These are phyloP conservation scores for Ibycter americanus DNA, from an alignment of 2,797 vertebrate genomes.

Conservation along the genomic window DNA sequence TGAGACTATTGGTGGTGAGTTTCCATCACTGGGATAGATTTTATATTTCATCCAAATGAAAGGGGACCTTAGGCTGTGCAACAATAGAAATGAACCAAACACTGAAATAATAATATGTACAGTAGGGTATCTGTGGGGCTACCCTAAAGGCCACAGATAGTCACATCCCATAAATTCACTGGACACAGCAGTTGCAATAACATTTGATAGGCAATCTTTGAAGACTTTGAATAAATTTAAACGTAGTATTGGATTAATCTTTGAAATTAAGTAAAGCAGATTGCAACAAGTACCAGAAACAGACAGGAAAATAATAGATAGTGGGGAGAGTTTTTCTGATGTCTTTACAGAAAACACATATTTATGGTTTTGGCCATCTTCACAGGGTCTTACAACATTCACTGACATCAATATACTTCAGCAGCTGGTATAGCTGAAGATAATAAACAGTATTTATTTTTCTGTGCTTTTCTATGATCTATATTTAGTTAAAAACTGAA, in stretches of 20 bases:
- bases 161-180: neutral
- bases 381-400: neutral
- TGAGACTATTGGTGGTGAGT: conserved; percentile 2
- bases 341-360: neutral
- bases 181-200: neutral
- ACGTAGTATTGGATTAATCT: neutral
- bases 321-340: neutral
- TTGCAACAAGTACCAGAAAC: neutral
- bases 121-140: neutral
- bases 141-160: neutral
- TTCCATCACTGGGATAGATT: neutral
- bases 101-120: neutral
- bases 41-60: neutral
- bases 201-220: neutral
- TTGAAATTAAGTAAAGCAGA: neutral
- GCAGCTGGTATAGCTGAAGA: neutral
- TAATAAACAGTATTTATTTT: neutral
- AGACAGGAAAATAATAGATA: neutral
- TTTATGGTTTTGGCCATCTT: neutral
- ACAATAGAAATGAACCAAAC: neutral
- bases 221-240: neutral
- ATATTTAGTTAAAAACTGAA: neutral
- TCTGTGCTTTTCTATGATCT: neutral
- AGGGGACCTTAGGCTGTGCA: neutral
- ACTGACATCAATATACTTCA: neutral